A percentile compares a stretch with the other conserved stretches of the same genome.
Conservation (phyloP, 2,113 vertebrate species). For the Synodontis membranacea region DNA sequence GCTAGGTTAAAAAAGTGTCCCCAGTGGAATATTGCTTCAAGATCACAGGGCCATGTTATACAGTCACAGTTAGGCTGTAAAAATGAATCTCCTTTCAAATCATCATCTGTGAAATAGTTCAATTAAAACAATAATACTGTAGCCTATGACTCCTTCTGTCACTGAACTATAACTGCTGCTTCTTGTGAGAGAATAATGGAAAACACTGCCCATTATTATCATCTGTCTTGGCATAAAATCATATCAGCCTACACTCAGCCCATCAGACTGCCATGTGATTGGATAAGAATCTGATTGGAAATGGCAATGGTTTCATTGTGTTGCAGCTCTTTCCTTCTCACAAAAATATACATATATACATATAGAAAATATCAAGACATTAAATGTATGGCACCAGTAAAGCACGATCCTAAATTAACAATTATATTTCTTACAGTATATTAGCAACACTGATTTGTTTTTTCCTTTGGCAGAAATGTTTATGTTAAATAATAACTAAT, state of each 20-base stretch:
- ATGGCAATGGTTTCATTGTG: not conserved
- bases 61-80: slow-evolving; percentile 12
- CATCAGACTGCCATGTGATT: slow-evolving; percentile 61
- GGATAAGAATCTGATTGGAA: not conserved
- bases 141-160: not conserved
- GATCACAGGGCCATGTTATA: slow-evolving; percentile 1
- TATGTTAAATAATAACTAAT: not conserved
- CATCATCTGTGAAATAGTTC: not conserved
- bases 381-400: not conserved
- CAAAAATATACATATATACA: not conserved
- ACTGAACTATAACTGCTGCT: not conserved
- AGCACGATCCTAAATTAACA: not conserved
- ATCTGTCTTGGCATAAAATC: slow-evolving; percentile 62
- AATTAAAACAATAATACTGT: not conserved
- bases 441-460: not conserved
- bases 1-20: slow-evolving; percentile 48
- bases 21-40: slow-evolving; percentile 7
- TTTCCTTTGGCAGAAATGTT: not conserved
- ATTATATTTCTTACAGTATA: not conserved
- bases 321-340: not conserved
- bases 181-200: slow-evolving; percentile 1
- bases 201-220: slow-evolving; percentile 60
- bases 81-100: slow-evolving; percentile 18
- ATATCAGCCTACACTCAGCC: slow-evolving; percentile 61
- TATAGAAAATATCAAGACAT: too few relatives aligned